Percentiles rank a stretch among this genome's conserved stretches.
Evolutionary conservation across 2,113 vertebrate genomes (phyloP).

Genomic region (Paracanthobrama guichenoti): DNA sequence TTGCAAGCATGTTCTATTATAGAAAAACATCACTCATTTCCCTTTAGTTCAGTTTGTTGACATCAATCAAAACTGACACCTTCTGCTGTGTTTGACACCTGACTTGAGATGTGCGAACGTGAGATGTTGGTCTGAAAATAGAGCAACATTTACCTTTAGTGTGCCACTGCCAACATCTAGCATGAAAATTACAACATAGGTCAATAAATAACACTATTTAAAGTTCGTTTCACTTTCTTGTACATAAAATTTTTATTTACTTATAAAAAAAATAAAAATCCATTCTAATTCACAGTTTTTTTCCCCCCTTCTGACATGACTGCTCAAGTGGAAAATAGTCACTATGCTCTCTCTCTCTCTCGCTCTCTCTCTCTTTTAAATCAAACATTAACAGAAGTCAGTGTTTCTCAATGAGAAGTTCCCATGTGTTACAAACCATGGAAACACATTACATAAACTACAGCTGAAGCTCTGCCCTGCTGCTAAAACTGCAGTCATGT

Average conservation of each 20-base stretch:
- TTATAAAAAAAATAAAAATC: too few species aligned
- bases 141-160: neutral
- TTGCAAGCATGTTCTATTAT: neutral
- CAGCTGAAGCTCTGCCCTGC: slow-evolving; percentile 7
- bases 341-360: neutral
- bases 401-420: neutral
- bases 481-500: slow-evolving; percentile 7
- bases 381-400: slow-evolving; percentile 14
- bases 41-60: neutral
- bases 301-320: neutral
- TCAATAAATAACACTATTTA: neutral
- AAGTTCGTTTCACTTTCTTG: neutral
- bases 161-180: too few species aligned
- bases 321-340: slow-evolving; percentile 13
- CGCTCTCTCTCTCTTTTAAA: too few species aligned
- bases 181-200: neutral
- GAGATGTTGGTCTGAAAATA: neutral
- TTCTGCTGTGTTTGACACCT: slow-evolving; percentile 13
- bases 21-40: neutral
- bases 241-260: neutral
- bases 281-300: too few species aligned
- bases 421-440: neutral
- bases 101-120: neutral
- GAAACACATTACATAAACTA: slow-evolving; percentile 22
- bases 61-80: neutral